phyloP scores from a whole-genome alignment of 2,113 vertebrate species.

The Brachyistius frenatus region DNA sequence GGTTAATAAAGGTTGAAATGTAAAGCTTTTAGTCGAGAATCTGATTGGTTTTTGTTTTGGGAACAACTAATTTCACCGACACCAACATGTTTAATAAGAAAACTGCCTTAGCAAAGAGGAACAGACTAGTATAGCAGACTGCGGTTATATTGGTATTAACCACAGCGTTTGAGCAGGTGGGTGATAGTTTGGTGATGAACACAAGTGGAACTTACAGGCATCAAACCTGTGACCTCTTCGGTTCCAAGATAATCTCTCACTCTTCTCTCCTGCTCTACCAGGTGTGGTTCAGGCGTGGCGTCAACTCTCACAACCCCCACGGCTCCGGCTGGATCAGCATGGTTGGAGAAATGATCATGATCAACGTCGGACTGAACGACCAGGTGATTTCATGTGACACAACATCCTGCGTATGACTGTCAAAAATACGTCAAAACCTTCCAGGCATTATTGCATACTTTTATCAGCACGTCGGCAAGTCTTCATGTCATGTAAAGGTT shows the following conservation, averaged over 20 bases:
- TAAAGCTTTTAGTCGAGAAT: too few relatives aligned
- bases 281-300: slow-evolving; percentile 98
- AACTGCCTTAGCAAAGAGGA: slow-evolving; percentile 5
- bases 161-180: background rate
- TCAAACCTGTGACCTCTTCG: background rate
- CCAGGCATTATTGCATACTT: background rate
- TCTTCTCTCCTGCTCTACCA: slow-evolving; percentile 62
- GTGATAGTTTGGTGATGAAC: background rate
- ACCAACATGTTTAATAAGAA: background rate
- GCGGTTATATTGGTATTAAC: background rate
- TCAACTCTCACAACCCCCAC: slow-evolving; percentile 95
- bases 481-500: background rate
- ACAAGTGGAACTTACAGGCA: background rate
- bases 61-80: background rate
- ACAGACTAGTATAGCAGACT: background rate
- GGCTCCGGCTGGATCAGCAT: slow-evolving; percentile 98
- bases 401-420: background rate
- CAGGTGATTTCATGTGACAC: slow-evolving; percentile 83
- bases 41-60: too few relatives aligned
- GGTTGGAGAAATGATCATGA: slow-evolving; percentile 96
- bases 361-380: slow-evolving; percentile 94
- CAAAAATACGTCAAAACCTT: background rate
- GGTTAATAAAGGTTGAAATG: too few relatives aligned
- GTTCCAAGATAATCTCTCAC: background rate
- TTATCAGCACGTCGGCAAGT: background rate